These are phyloP conservation scores for Gorsachius magnificus DNA, from an alignment of 2,797 vertebrate genomes.

Conservation along the genomic window DNA sequence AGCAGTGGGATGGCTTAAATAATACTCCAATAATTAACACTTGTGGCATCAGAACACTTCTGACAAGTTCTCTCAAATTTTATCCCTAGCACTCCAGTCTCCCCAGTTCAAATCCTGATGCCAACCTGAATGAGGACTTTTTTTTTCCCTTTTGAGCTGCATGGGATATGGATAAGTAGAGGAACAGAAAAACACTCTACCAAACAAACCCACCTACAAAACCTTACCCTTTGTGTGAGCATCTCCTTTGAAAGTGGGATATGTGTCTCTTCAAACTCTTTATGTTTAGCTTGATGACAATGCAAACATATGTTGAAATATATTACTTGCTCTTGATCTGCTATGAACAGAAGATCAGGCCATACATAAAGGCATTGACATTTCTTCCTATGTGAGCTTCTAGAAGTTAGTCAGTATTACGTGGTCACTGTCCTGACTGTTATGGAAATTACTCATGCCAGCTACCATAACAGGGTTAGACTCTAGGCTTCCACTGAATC, in stretches of 20 bases:
- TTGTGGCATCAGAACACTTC: not conserved
- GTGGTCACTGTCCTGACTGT: not conserved
- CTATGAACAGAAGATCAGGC: not conserved
- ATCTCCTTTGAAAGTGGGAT: not conserved
- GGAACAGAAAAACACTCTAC: not conserved
- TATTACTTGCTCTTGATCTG: not conserved
- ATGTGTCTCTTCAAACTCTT: not conserved
- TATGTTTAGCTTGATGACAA: not conserved
- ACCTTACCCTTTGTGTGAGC: not conserved
- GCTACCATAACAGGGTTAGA: not conserved
- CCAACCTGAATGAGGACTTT: not conserved
- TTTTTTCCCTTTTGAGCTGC: accelerated
- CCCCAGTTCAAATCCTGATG: not conserved
- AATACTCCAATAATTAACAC: not conserved
- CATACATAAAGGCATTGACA: not conserved
- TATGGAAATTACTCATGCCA: not conserved
- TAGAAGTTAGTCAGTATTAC: not conserved
- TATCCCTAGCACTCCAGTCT: not conserved
- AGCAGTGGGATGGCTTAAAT: not conserved
- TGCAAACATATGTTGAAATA: not conserved
- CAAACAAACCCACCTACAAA: not conserved
- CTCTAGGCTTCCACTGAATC: not conserved
- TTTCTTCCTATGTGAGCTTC: not conserved
- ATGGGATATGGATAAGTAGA: not conserved
- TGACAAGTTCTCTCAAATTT: not conserved